Conservation (phyloP, 23 tunicate genomes). For the Phallusia fumigata region DNA sequence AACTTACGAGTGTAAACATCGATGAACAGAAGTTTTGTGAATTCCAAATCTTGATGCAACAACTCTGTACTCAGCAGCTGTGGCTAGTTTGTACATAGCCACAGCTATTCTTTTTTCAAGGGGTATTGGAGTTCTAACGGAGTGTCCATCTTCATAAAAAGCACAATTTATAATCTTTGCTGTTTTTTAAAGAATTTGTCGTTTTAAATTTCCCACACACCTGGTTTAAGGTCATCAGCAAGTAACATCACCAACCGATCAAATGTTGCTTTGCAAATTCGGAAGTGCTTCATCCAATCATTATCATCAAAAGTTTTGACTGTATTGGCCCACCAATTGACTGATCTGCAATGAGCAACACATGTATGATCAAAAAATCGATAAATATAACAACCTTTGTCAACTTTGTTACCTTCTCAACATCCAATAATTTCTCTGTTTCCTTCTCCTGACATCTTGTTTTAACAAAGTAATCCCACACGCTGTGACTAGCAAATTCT, state of each 20-base stretch:
- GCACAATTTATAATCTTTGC: not conserved
- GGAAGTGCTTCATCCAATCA: not conserved
- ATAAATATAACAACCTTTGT: too few species aligned
- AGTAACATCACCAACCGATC: not conserved
- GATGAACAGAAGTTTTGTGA: too few species aligned
- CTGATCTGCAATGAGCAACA: too few species aligned
- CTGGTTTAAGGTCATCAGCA: not conserved
- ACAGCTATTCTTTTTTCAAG: conserved; percentile 30
- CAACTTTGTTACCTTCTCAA: too few species aligned
- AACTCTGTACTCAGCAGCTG: conserved; percentile 32
- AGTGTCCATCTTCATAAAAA: not conserved
- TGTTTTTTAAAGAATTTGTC: not conserved
- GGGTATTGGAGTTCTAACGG: conserved; percentile 35
- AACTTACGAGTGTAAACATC: too few species aligned
- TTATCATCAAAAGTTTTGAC: not conserved
- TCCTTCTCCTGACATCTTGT: too few species aligned
- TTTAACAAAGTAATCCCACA: too few species aligned
- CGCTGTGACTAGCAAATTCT: too few species aligned
- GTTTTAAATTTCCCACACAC: not conserved
- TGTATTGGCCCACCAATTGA: not conserved
- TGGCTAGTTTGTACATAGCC: conserved; percentile 28
- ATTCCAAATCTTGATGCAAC: conserved; percentile 1
- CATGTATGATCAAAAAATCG: too few species aligned
- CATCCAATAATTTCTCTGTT: too few species aligned
- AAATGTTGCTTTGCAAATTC: not conserved